phyloP scores from a whole-genome alignment of 2,113 vertebrate genomes.

The Megaleporinus macrocephalus region DNA sequence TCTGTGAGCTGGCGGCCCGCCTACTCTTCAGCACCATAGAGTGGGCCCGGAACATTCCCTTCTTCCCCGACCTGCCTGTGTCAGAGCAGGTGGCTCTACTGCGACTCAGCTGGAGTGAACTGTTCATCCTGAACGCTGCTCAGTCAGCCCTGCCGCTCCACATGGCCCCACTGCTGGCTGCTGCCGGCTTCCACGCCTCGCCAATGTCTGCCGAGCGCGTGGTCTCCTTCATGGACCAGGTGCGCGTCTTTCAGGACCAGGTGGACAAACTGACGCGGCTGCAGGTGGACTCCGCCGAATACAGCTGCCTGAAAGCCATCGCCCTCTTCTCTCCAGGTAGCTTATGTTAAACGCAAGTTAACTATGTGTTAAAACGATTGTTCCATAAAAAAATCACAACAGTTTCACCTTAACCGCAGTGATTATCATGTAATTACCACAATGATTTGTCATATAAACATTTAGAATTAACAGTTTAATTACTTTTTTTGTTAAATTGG shows the following conservation, averaged over 20 bases:
- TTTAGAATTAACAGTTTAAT: no score
- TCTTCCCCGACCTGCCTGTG: slow-evolving; percentile 90
- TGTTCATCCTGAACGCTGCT: slow-evolving; percentile 96
- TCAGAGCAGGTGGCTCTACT: slow-evolving; percentile 95
- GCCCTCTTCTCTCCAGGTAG: slow-evolving; percentile 93
- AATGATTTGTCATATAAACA: no score
- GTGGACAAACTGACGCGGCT: slow-evolving; percentile 94
- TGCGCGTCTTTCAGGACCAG: slow-evolving; percentile 96
- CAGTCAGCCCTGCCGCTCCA: slow-evolving; percentile 94
- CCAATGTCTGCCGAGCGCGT: slow-evolving; percentile 95
- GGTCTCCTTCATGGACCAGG: slow-evolving; percentile 98
- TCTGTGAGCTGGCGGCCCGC: slow-evolving; percentile 94
- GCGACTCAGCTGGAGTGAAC: slow-evolving; percentile 95
- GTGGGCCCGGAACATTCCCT: slow-evolving; percentile 94
- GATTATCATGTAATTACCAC: no score
- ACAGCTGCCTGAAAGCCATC: slow-evolving; percentile 97
- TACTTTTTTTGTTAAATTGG: no score
- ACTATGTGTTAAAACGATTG: background rate
- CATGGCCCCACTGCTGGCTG: slow-evolving; percentile 92
- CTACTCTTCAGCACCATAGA: slow-evolving; percentile 97
- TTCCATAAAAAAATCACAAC: no score
- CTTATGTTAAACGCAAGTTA: slow-evolving; percentile 32
- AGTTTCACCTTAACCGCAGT: no score
- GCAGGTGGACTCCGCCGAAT: slow-evolving; percentile 94
- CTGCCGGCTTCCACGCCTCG: slow-evolving; percentile 91